Evolutionary conservation across 1,140 invertebrate genomes (phyloP).

Genomic region (Pachyrhynchus sulphureomaculatus): DNA sequence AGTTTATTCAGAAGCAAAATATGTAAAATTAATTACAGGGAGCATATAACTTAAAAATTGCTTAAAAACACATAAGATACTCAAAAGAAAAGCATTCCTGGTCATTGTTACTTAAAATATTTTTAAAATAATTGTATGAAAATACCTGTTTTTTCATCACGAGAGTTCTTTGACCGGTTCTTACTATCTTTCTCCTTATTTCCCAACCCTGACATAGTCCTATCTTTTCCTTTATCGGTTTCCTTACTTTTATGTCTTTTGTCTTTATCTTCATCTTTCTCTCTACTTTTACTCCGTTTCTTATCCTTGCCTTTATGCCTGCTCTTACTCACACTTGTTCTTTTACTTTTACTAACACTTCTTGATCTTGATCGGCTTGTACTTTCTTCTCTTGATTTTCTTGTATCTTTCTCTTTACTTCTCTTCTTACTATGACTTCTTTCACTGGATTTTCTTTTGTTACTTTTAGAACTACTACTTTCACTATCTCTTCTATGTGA

Average conservation of each 20-base stretch:
- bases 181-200: constrained; percentile 28
- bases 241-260: constrained; percentile 15
- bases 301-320: constrained; percentile 35
- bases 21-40: too few relatives aligned
- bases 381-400: constrained; percentile 6
- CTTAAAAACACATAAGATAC: too few relatives aligned
- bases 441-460: constrained; percentile 9
- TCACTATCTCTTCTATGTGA: neutral
- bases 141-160: constrained; percentile 16
- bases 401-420: constrained; percentile 1
- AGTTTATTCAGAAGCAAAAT: too few relatives aligned
- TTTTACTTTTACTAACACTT: constrained; percentile 17
- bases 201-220: constrained; percentile 26
- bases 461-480: neutral
- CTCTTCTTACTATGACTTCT: constrained; percentile 5
- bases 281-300: constrained; percentile 11
- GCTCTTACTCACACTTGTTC: constrained; percentile 37
- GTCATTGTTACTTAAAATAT: too few relatives aligned
- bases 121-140: too few relatives aligned
- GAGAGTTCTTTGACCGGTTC: constrained; percentile 36
- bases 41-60: too few relatives aligned
- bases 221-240: constrained; percentile 32
- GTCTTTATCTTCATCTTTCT: constrained; percentile 12
- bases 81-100: too few relatives aligned
- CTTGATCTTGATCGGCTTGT: constrained; percentile 19